Conservation (phyloP, 2,888 invertebrate genomes). For the Rotaria macrura region DNA sequence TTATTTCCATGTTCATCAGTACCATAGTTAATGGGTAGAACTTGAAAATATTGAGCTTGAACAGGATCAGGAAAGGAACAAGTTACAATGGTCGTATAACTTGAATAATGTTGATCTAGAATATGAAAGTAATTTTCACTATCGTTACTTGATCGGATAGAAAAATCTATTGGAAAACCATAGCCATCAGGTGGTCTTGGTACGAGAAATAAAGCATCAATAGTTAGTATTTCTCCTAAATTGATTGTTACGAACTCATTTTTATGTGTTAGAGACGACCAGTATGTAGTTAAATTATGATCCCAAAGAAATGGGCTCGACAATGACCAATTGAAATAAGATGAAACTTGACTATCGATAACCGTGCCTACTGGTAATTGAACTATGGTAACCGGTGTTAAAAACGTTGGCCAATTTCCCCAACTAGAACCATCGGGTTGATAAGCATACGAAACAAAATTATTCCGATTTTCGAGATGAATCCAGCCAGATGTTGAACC, state of each 20-base stretch:
- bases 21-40: too few relatives aligned
- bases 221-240: not conserved
- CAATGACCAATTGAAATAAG: not conserved
- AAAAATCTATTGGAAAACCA: too few relatives aligned
- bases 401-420: not conserved
- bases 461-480: not conserved
- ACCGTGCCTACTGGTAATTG: not conserved
- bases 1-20: too few relatives aligned
- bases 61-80: too few relatives aligned
- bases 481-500: not conserved
- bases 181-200: too few relatives aligned
- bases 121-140: too few relatives aligned
- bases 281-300: not conserved
- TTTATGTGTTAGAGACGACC: not conserved
- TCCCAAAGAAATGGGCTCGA: not conserved
- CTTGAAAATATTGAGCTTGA: too few relatives aligned
- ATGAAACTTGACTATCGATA: not conserved
- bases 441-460: not conserved
- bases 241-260: not conserved
- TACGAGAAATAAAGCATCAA: not conserved
- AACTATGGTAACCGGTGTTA: not conserved
- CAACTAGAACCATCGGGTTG: not conserved
- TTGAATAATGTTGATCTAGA: too few relatives aligned
- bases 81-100: too few relatives aligned
- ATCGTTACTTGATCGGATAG: too few relatives aligned